Evolutionary conservation across 1,140 invertebrate species (phyloP).

Genomic region (Helicorthomorpha holstii): DNA sequence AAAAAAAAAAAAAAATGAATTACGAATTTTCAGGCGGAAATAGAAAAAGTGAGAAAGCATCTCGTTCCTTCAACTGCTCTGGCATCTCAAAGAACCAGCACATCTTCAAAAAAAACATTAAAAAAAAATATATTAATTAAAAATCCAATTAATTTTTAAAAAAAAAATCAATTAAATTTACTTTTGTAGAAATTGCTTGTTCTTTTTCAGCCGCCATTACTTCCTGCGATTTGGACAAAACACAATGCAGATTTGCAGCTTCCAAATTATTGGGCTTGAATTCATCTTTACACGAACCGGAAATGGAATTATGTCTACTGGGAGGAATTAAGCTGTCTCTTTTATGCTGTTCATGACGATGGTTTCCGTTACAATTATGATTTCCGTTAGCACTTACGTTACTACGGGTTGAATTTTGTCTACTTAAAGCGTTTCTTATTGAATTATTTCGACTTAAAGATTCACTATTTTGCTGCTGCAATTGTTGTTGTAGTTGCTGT

Average conservation of each 20-base stretch:
- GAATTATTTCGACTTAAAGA: background rate
- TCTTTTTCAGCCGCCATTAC: background rate
- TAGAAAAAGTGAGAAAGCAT: constrained; percentile 73
- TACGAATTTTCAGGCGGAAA: constrained; percentile 68
- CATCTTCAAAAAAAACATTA: constrained; percentile 11
- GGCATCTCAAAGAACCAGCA: constrained; percentile 31
- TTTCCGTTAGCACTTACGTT: constrained; percentile 29
- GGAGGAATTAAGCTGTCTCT: no score
- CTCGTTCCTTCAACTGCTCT: constrained; percentile 64
- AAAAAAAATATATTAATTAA: constrained; percentile 2
- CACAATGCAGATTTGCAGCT: constrained; percentile 7
- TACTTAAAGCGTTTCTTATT: background rate
- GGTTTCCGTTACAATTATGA: constrained; percentile 2
- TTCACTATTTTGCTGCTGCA: no score
- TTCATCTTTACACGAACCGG: constrained; percentile 22
- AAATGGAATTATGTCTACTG: constrained; percentile 25
- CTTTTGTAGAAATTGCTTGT: no score
- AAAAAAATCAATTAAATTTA: background rate
- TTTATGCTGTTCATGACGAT: background rate
- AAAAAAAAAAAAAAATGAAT: no score
- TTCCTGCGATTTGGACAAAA: no score
- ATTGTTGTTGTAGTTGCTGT: no score
- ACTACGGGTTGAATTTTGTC: constrained; percentile 19
- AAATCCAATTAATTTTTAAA: background rate
- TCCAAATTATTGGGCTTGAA: constrained; percentile 26